Evolutionary conservation across 2,888 invertebrate species (phyloP).

Genomic region (Leuctra nigra): DNA sequence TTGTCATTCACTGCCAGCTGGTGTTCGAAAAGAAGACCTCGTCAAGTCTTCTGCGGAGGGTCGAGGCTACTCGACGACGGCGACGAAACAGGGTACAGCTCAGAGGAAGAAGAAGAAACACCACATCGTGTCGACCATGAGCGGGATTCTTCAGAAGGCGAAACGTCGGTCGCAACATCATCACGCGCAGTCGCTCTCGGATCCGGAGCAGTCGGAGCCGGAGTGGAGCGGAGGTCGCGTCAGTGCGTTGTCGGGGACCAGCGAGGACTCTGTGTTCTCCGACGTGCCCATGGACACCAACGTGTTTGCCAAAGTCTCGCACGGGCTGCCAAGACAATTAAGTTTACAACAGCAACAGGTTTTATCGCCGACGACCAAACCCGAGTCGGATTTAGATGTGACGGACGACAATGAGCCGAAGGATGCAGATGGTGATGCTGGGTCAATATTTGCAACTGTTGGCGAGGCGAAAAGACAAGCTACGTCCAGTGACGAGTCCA

Average conservation of each 20-base stretch:
- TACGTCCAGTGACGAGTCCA: constrained; percentile 51
- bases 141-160: constrained; percentile 78
- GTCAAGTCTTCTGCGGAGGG: constrained; percentile 32
- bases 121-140: constrained; percentile 74
- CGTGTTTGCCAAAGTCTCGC: constrained; percentile 56
- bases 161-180: constrained; percentile 54
- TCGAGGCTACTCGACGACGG: constrained; percentile 6
- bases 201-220: constrained; percentile 57
- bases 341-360: constrained; percentile 39
- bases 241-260: constrained; percentile 60
- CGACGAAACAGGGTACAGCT: constrained; percentile 22
- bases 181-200: constrained; percentile 57
- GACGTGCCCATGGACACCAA: constrained; percentile 57
- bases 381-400: constrained; percentile 27
- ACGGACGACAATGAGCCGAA: constrained; percentile 12
- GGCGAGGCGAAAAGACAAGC: constrained; percentile 60
- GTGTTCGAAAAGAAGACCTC: constrained; percentile 51
- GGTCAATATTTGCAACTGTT: constrained; percentile 62
- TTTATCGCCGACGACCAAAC: not conserved
- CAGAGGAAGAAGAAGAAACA: constrained; percentile 67
- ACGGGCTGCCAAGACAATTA: constrained; percentile 36
- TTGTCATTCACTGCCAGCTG: constrained; percentile 74
- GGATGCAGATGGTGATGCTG: constrained; percentile 35
- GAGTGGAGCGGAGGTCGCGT: constrained; percentile 50
- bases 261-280: constrained; percentile 60